Conservation (phyloP, 2,113 vertebrate genomes). For the Taurulus bubalis region DNA sequence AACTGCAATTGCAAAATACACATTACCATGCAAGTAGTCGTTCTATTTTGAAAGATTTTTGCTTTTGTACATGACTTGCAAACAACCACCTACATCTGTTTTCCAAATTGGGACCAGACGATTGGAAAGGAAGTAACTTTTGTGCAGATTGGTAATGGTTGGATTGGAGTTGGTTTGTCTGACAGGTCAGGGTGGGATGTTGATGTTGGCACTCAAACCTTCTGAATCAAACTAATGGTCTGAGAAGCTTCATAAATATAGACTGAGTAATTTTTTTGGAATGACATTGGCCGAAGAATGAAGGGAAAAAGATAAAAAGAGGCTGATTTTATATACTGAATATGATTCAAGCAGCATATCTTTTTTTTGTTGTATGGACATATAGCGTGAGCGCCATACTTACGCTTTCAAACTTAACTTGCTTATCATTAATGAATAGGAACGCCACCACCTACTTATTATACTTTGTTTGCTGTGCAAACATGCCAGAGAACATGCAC, state of each 20-base stretch:
- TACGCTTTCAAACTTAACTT: constrained; percentile 8
- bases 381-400: neutral
- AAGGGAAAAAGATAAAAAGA: neutral
- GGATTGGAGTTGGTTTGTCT: constrained; percentile 42
- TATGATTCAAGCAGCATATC: neutral
- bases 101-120: constrained; percentile 32
- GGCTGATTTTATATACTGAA: neutral
- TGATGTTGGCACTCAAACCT: constrained; percentile 25
- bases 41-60: constrained; percentile 31
- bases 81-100: constrained; percentile 40
- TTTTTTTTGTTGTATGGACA: neutral
- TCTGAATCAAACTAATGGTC: constrained; percentile 36
- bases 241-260: constrained; percentile 28
- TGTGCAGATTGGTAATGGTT: constrained; percentile 35
- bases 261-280: constrained; percentile 29
- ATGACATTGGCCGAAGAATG: constrained; percentile 6
- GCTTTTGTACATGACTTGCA: constrained; percentile 16
- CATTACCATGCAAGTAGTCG: constrained; percentile 21
- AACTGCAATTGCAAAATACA: constrained; percentile 44
- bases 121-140: constrained; percentile 23
- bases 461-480: constrained; percentile 47
- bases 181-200: constrained; percentile 27
- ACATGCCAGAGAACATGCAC: constrained; percentile 11
- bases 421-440: constrained; percentile 1
- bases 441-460: neutral